Conservation (phyloP, 2,797 vertebrate species). For the Huso huso region DNA sequence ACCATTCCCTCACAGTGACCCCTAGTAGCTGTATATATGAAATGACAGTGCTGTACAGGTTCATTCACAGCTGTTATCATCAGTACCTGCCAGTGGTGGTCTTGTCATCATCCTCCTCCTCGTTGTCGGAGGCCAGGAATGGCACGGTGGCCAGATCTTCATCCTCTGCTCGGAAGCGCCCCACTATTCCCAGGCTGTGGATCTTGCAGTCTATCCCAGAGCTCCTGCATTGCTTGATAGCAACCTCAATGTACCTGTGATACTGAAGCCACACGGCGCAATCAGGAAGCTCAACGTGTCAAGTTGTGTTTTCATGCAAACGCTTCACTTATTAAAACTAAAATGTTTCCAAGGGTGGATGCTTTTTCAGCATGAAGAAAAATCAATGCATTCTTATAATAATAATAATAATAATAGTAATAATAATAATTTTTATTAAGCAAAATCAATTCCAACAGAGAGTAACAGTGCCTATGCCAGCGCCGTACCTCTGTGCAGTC, state of each 20-base stretch:
- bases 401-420: too few relatives aligned
- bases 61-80: not conserved
- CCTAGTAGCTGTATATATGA: too few relatives aligned
- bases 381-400: not conserved
- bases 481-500: constrained; percentile 83
- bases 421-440: too few relatives aligned
- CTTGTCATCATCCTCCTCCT: constrained; percentile 96
- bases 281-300: too few relatives aligned
- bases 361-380: not conserved
- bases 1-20: too few relatives aligned
- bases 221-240: constrained; percentile 95
- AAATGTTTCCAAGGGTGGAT: not conserved
- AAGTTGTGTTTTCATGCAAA: too few relatives aligned
- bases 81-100: constrained; percentile 75
- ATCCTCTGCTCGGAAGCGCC: constrained; percentile 86
- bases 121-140: constrained; percentile 93
- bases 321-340: not conserved
- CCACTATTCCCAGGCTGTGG: constrained; percentile 82
- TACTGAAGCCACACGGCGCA: constrained; percentile 56
- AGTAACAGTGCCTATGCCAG: too few relatives aligned
- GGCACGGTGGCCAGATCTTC: constrained; percentile 93
- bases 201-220: constrained; percentile 98
- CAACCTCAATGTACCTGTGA: constrained; percentile 89
- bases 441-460: too few relatives aligned
- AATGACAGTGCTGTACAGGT: too few relatives aligned